A percentile compares a stretch with the other conserved stretches of the same genome.
Evolutionary conservation across 2,797 vertebrate species (phyloP).

Genomic region (Thunnus albacares): DNA sequence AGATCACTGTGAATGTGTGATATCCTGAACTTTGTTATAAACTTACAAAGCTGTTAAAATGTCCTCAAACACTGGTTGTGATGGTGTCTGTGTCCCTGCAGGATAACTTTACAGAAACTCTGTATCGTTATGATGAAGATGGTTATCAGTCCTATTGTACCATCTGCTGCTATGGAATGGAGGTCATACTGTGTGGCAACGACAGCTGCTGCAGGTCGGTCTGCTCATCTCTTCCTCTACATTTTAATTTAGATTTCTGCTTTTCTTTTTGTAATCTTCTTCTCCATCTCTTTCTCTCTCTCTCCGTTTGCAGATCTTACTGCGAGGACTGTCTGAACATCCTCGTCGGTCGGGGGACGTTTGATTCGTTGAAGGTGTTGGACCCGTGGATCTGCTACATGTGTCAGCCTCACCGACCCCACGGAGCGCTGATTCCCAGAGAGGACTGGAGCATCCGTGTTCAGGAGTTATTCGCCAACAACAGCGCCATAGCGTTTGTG

Average conservation of each 20-base stretch:
- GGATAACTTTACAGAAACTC: constrained; percentile 84
- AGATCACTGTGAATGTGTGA: neutral
- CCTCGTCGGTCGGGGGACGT: constrained; percentile 88
- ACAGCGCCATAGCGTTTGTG: constrained; percentile 91
- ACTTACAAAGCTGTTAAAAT: neutral
- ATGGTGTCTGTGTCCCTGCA: constrained; percentile 44
- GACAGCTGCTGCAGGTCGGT: constrained; percentile 84
- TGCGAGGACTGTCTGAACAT: constrained; percentile 93
- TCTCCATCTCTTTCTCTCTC: too few species aligned
- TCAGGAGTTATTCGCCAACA: constrained; percentile 92
- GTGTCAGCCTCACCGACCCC: constrained; percentile 87
- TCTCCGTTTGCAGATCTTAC: constrained; percentile 87
- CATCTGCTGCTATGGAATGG: constrained; percentile 86
- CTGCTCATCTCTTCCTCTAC: accelerated
- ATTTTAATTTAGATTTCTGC: neutral
- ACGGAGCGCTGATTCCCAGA: constrained; percentile 86
- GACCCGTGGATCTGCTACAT: constrained; percentile 97
- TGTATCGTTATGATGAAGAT: constrained; percentile 85
- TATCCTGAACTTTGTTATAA: neutral
- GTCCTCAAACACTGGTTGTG: neutral
- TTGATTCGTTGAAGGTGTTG: constrained; percentile 82
- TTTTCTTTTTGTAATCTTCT: neutral
- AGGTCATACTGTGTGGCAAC: constrained; percentile 86
- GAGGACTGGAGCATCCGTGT: constrained; percentile 92
- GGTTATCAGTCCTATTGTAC: constrained; percentile 90